Percentiles rank a stretch among this genome's conserved stretches.
These are phyloP conservation scores for Picathartes gymnocephalus DNA, from an alignment of 2,113 vertebrate species.

Conservation along the genomic window DNA sequence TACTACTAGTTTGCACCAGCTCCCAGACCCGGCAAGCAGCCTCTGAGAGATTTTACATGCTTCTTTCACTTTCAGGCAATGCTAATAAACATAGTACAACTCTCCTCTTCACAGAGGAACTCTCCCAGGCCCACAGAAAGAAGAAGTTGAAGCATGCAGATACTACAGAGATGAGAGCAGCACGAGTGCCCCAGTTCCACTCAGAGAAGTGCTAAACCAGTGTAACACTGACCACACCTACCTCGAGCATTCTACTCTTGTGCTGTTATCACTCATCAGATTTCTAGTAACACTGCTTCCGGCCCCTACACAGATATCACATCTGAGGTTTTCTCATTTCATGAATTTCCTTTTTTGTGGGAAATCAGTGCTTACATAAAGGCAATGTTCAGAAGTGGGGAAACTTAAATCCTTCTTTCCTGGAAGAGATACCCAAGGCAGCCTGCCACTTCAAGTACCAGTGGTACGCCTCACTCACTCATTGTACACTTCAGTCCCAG, in stretches of 20 bases:
- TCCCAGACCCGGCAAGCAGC: not conserved
- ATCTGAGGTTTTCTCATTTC: not conserved
- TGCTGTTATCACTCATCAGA: not conserved
- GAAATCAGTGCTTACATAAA: not conserved
- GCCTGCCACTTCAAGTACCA: not conserved
- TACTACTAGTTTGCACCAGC: not conserved
- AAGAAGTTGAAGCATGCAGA: not conserved
- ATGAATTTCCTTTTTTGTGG: not conserved
- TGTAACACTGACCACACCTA: accelerated
- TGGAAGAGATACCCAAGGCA: not conserved
- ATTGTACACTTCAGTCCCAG: not conserved
- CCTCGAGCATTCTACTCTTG: not conserved
- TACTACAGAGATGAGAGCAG: not conserved
- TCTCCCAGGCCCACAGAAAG: not conserved
- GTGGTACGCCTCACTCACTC: accelerated
- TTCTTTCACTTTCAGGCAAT: not conserved
- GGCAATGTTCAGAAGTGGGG: not conserved
- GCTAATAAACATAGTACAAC: not conserved
- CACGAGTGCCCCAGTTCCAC: not conserved
- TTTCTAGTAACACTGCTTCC: conserved; percentile 4
- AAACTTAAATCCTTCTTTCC: not conserved
- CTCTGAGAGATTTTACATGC: not conserved
- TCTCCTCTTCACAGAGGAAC: not conserved
- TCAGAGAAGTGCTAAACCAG: not conserved
- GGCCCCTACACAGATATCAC: not conserved